These are phyloP conservation scores for Heliconius erato DNA, from an alignment of 2,888 invertebrate genomes.

Conservation along the genomic window DNA sequence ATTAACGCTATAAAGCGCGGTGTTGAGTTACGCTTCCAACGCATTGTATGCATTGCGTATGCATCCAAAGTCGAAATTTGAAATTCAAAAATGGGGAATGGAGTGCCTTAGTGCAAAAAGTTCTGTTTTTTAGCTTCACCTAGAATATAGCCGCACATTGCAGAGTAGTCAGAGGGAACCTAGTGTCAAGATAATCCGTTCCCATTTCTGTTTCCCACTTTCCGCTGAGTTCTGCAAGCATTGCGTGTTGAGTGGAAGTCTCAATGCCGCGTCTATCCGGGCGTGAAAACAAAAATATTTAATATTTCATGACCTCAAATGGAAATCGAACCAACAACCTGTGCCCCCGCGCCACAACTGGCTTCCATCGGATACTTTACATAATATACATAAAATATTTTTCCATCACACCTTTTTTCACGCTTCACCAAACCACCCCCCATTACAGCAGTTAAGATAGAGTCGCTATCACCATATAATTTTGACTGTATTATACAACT, in stretches of 20 bases:
- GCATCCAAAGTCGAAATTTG: no score
- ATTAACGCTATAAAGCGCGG: no score
- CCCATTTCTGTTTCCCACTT: no score
- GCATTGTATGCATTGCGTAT: no score
- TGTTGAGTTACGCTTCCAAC: no score
- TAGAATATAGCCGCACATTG: no score
- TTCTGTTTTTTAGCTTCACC: no score
- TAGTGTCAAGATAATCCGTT: neutral
- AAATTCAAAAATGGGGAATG: no score
- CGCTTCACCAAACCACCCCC: neutral
- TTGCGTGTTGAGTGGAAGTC: no score
- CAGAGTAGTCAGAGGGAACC: neutral
- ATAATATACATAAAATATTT: neutral
- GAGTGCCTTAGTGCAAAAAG: no score
- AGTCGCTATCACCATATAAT: neutral
- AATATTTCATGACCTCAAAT: neutral
- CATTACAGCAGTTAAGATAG: slow-evolving; percentile 3
- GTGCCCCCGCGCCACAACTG: no score
- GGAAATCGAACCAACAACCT: neutral
- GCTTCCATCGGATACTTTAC: neutral
- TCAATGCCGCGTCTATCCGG: neutral
- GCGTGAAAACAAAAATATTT: neutral
- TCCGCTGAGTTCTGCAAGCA: no score
- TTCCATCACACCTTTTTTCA: neutral
- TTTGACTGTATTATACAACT: neutral